Percentiles rank a stretch among this genome's conserved stretches.
Evolutionary conservation across 2,113 vertebrate species (phyloP).

Genomic region (Taurulus bubalis): DNA sequence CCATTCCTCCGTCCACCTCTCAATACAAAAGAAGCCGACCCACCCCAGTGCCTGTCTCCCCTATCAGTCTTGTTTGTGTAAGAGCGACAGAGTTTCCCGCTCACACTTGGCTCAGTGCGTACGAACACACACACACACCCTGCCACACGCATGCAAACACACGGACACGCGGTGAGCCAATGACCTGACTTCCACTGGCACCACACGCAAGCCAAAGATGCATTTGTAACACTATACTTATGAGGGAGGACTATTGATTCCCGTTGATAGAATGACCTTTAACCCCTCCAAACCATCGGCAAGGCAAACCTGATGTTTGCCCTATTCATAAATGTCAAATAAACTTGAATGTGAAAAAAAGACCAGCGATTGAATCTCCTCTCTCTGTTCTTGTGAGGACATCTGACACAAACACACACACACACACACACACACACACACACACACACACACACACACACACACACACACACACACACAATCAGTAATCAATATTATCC

Average conservation of each 20-base stretch:
- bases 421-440: background rate
- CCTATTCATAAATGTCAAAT: background rate
- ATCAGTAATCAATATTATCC: too few relatives aligned
- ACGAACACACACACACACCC: slow-evolving; percentile 14
- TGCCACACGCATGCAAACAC: slow-evolving; percentile 55
- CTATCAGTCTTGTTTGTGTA: slow-evolving; percentile 72
- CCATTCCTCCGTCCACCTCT: slow-evolving; percentile 4
- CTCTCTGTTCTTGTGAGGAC: slow-evolving; percentile 3
- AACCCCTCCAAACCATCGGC: background rate
- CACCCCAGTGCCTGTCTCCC: slow-evolving; percentile 37
- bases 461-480: slow-evolving; percentile 1
- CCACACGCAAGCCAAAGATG: slow-evolving; percentile 37
- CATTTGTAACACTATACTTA: slow-evolving; percentile 13
- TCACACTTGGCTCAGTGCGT: slow-evolving; percentile 64
- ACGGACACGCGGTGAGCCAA: slow-evolving; percentile 70
- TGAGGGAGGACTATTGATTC: slow-evolving; percentile 22
- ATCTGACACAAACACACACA: slow-evolving; percentile 3
- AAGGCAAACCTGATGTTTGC: background rate
- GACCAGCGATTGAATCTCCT: background rate
- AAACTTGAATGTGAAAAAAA: background rate
- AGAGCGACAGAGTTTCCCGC: slow-evolving; percentile 78
- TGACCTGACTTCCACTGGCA: slow-evolving; percentile 73
- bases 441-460: background rate
- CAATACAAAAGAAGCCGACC: slow-evolving; percentile 9
- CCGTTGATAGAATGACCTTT: background rate